Evolutionary conservation across 92 coral and sea anemone genomes (phyloP), one percentile per base, ranked within the genome.

Genomic region (Siderastrea siderea): DNA sequence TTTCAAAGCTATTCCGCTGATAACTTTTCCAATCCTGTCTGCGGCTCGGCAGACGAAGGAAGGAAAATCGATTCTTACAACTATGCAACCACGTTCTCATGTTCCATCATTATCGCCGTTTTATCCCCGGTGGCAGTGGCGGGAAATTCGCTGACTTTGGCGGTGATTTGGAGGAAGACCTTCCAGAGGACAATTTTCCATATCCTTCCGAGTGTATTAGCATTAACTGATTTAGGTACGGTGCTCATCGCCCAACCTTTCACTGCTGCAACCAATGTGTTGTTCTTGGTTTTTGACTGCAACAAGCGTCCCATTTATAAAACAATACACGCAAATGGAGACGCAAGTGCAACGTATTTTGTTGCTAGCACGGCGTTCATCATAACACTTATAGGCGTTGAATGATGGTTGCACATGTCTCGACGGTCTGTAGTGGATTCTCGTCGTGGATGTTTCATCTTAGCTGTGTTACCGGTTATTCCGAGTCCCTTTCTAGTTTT

Each of bases 331-430:
- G 62, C 43, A 50, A 16, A 19, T 54, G 61, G 61, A 4, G 62
- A 74, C 9, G 58, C 61, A 4, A 44, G 46, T 46, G 73, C 73
- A 44, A 68, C 50, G 17, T 79, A 79, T 26, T 79, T 48, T 11
- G 6, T 67, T 11, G n/a, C 12, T 12, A 49, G 17, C 9, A 16
- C 69, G n/a, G 50, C 17, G 9, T 7, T 62, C 14, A 64, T 51
- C 1, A 80, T 65, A 9, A 80, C 84, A 10, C 6, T 49, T 2
- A 52, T 49, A 74, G 8, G 48, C 17, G 12, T 80, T 43, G 84
- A 80, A n/a, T 16, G 84, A 51, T 80, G 74, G 84, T 7, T 80
- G 38, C 38, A 65, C 8, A 80, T 80, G 84, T 12, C 50, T 8
- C 74, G 47, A n/a, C 51, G 84, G n/a, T 80, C 84, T 1, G 17